Evolutionary conservation across 2,113 vertebrate species (phyloP).

Genomic region (Ceuthmochares aereus): DNA sequence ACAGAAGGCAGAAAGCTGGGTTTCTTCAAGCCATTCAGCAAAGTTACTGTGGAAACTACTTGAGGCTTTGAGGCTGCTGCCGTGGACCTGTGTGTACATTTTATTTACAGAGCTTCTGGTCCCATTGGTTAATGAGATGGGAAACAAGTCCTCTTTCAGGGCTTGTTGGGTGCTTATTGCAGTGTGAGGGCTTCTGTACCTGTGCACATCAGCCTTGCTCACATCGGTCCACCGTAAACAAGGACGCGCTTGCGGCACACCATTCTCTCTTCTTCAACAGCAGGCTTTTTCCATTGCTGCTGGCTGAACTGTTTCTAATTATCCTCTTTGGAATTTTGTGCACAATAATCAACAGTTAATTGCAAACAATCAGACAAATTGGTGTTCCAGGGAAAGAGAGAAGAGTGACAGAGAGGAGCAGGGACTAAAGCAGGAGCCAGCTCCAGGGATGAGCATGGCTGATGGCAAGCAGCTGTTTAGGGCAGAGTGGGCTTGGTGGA

Average conservation of each 20-base stretch:
- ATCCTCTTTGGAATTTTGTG: not conserved
- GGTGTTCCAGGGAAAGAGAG: not conserved
- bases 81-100: not conserved
- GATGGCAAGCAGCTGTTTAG: not conserved
- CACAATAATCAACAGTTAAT: conserved; percentile 28
- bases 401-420: not conserved
- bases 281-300: not conserved
- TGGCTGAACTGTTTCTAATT: not conserved
- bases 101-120: not conserved
- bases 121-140: rapidly evolving
- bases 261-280: not conserved
- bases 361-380: conserved; percentile 30
- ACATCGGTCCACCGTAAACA: rapidly evolving
- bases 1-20: not conserved
- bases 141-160: not conserved
- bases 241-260: not conserved
- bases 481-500: not conserved
- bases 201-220: rapidly evolving
- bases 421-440: not conserved
- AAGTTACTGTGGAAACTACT: not conserved
- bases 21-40: not conserved
- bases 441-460: rapidly evolving
- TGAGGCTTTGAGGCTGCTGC: not conserved
- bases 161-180: not conserved
- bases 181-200: not conserved